These are phyloP conservation scores for Spea bombifrons DNA, from an alignment of 2,113 vertebrate species.

Conservation along the genomic window DNA sequence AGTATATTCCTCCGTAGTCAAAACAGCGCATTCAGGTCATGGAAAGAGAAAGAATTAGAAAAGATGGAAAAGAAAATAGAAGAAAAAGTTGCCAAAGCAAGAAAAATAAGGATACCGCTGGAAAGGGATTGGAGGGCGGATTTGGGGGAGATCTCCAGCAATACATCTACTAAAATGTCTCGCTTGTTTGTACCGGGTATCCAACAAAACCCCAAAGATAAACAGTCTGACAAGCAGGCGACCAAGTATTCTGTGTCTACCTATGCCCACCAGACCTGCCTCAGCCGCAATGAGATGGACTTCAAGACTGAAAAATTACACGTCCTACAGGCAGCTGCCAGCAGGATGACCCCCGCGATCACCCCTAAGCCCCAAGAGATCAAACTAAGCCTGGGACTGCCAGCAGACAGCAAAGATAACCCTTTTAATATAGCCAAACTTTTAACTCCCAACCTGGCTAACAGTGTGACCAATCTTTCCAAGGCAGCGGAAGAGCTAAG, in stretches of 20 bases:
- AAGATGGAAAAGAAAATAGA: conserved; percentile 64
- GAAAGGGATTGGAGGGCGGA: conserved; percentile 62
- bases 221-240: conserved; percentile 59
- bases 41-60: conserved; percentile 85
- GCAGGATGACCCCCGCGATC: conserved; percentile 44
- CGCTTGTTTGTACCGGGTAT: conserved; percentile 90
- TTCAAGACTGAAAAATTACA: conserved; percentile 31
- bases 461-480: conserved; percentile 53
- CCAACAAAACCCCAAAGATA: conserved; percentile 70
- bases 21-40: conserved; percentile 92
- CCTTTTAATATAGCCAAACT: conserved; percentile 79
- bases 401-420: conserved; percentile 63
- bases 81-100: conserved; percentile 51
- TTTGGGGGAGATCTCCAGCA: conserved; percentile 61
- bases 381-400: conserved; percentile 80
- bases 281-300: conserved; percentile 24
- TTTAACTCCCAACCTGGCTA: conserved; percentile 71
- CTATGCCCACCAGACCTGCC: conserved; percentile 36
- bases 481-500: conserved; percentile 58
- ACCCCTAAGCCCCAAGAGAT: conserved; percentile 82
- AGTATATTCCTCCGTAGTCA: conserved; percentile 85
- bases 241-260: conserved; percentile 60
- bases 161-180: conserved; percentile 84
- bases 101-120: conserved; percentile 55
- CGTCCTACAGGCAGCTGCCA: conserved; percentile 41